Evolutionary conservation across 1,140 invertebrate genomes (phyloP).

Genomic region (Drosophila hydei): DNA sequence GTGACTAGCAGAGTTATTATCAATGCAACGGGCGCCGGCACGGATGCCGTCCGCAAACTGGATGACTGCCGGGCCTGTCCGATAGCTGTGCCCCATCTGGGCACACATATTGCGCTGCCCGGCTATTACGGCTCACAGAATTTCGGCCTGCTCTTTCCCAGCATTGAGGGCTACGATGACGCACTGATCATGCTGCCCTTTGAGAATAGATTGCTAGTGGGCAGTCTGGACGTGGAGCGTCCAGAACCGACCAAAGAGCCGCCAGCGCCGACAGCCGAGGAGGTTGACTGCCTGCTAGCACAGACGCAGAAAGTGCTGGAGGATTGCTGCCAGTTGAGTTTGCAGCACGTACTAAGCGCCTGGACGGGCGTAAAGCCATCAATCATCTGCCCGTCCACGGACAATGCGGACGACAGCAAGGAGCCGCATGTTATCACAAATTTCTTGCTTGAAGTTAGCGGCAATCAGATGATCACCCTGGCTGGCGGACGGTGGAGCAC

Average conservation of each 20-base stretch:
- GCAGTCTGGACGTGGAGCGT: slow-evolving; percentile 6
- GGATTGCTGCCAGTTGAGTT: slow-evolving; percentile 31
- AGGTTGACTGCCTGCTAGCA: slow-evolving; percentile 34
- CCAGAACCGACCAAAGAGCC: not conserved
- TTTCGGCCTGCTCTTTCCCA: slow-evolving; percentile 53
- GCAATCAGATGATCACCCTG: slow-evolving; percentile 48
- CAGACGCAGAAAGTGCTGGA: slow-evolving; percentile 25
- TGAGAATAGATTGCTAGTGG: slow-evolving; percentile 43
- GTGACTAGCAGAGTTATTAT: slow-evolving; percentile 44
- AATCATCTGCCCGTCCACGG: slow-evolving; percentile 33
- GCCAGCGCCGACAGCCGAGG: slow-evolving; percentile 10
- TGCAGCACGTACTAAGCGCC: slow-evolving; percentile 54
- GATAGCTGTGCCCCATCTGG: slow-evolving; percentile 40
- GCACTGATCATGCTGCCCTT: slow-evolving; percentile 60
- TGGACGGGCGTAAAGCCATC: slow-evolving; percentile 51
- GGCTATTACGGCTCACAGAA: slow-evolving; percentile 53
- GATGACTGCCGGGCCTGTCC: slow-evolving; percentile 27
- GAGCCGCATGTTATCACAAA: not conserved
- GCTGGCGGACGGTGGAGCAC: slow-evolving; percentile 58
- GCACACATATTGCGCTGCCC: slow-evolving; percentile 50
- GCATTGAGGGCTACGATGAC: not conserved
- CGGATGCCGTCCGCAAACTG: slow-evolving; percentile 46
- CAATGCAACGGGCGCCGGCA: slow-evolving; percentile 58
- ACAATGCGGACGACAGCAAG: not conserved
- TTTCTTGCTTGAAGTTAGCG: slow-evolving; percentile 59